These are phyloP conservation scores for Piaya cayana DNA, from an alignment of 2,113 vertebrate genomes.

Conservation along the genomic window DNA sequence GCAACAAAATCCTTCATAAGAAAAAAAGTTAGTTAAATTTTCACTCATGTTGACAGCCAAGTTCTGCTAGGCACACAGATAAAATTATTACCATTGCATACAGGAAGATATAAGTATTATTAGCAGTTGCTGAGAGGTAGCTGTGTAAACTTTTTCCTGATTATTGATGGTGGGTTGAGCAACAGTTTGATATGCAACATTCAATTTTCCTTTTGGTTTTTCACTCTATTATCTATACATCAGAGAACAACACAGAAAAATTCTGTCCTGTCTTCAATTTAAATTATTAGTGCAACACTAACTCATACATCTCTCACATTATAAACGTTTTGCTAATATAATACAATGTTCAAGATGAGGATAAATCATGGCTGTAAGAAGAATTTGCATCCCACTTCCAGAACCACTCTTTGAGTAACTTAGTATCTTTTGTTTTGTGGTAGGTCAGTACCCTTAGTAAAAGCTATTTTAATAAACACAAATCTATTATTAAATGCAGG, in stretches of 20 bases:
- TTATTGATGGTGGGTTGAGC: not conserved
- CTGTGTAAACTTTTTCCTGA: constrained; percentile 17
- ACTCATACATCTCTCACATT: not conserved
- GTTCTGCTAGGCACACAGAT: not conserved
- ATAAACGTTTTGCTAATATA: constrained; percentile 59
- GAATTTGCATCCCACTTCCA: not conserved
- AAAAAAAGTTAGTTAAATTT: not conserved
- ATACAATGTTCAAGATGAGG: not conserved
- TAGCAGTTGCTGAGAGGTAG: not conserved
- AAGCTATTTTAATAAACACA: not conserved
- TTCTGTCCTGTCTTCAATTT: not conserved
- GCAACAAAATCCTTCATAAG: not conserved
- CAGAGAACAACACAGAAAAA: constrained; percentile 1
- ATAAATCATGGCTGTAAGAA: not conserved
- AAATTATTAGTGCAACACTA: constrained; percentile 25
- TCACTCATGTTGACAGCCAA: not conserved
- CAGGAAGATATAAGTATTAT: not conserved
- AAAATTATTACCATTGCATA: not conserved
- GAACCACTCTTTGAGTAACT: not conserved
- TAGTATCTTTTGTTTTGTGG: not conserved
- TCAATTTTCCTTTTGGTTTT: not conserved
- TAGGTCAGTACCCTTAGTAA: not conserved
- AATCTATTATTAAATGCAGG: not conserved
- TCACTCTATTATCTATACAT: not conserved
- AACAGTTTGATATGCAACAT: constrained; percentile 30